Base-by-base conservation (phyloP, 2,113 vertebrate species). In the Suncus etruscus region DNA sequence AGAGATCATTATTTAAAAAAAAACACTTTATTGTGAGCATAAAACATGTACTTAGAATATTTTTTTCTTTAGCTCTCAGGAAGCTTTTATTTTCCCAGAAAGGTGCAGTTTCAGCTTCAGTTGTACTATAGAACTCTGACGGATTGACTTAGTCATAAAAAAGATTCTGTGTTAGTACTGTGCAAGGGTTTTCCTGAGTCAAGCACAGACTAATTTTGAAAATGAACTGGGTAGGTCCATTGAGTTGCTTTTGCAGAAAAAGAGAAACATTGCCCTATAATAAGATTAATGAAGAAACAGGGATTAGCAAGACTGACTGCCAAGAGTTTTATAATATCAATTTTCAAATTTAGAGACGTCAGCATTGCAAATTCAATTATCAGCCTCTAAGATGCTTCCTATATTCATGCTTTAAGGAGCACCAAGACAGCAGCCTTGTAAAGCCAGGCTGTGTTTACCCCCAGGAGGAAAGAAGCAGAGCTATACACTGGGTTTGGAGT, bases 381-480 rank as follows among this genome's bases (percentile, higher is more conserved):
- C n/a, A 91, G 50, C 48, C 89, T 84, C 61, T 16, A 61, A 79
- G 45, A 45, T 81, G 65, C 77, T 95, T 93, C 74, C 83, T 58
- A 39, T 16, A 3, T 73, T 76, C 25, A 12, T 63, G 63, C 14
- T 70, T 32, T 47, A 45, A 83, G 25, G 39, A 8, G 7, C 12
- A 31, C 22, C 11, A 48, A n/a, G 74, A 48, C 50, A 86, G 27
- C 32, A 27, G 65, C 14, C 24, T 74, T 78, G 31, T n/a, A 63
- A 79, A 73, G 12, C 20, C 29, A 63, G 48, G 31, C 66, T 80
- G 3, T 91, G 80, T 80, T 63, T 90, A 77, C 24, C 25, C 54
- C 22, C 74, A 39, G 0, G 1, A 50, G 83, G 68, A 86, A 89
- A 93, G 11, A 54, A 48, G 25, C 24, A 65, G 75, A 72, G 29